Evolutionary conservation across 2,888 invertebrate species (phyloP).

Genomic region (Aphodius sticticus): DNA sequence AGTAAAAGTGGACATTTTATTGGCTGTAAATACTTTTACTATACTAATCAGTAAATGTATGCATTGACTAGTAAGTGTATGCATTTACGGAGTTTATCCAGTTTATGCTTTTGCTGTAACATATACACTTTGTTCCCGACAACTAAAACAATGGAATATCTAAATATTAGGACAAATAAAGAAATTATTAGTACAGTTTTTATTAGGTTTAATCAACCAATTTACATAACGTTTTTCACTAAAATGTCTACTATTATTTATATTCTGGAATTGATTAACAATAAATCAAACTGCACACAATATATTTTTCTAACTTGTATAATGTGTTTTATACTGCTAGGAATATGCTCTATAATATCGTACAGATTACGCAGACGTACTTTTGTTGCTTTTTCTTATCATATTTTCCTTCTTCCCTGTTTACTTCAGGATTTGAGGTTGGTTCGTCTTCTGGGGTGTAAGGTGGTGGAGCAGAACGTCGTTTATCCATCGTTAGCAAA

Average conservation of each 20-base stretch:
- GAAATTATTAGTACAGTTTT: no score
- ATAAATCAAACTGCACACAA: no score
- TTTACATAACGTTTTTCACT: no score
- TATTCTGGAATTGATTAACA: slow-evolving; percentile 6
- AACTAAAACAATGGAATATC: neutral
- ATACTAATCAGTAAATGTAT: no score
- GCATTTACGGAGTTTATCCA: neutral
- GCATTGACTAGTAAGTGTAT: no score
- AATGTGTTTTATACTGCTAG: neutral
- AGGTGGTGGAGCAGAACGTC: slow-evolving; percentile 13
- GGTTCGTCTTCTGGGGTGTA: neutral
- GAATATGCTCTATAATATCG: neutral
- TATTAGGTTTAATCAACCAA: no score
- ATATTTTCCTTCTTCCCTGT: neutral
- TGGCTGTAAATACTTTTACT: no score
- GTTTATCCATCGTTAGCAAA: neutral
- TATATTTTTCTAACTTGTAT: neutral
- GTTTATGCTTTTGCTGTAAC: neutral
- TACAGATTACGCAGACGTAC: slow-evolving; percentile 18
- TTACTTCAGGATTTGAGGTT: neutral
- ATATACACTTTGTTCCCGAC: neutral
- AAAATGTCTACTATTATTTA: neutral
- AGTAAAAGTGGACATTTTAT: no score
- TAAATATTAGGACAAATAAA: no score
- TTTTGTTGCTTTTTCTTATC: slow-evolving; percentile 10